Percentiles rank a stretch among this genome's conserved stretches.
phyloP scores from a whole-genome alignment of 2,888 invertebrate genomes.

The Zaprionus bogoriensis region DNA sequence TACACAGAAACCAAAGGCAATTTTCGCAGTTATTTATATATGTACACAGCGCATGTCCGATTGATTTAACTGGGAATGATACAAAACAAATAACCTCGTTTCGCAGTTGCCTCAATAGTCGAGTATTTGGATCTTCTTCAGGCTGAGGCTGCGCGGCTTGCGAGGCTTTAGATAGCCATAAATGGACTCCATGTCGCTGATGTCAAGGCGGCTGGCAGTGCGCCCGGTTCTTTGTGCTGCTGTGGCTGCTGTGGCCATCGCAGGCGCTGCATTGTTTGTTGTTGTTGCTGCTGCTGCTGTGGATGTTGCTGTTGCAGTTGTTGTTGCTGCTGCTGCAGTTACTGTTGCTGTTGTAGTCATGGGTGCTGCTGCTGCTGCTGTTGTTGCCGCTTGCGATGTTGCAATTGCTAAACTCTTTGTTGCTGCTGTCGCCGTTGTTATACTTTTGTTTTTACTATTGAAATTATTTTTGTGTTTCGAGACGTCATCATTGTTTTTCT shows the following conservation, averaged over 20 bases:
- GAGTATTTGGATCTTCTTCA: constrained; percentile 82
- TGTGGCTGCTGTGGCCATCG: constrained; percentile 24
- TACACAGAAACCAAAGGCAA: constrained; percentile 24
- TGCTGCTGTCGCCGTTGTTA: constrained; percentile 51
- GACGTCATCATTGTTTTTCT: constrained; percentile 61
- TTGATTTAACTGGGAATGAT: not conserved
- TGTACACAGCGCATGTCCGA: constrained; percentile 45
- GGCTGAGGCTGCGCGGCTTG: constrained; percentile 81
- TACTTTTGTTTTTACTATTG: constrained; percentile 68
- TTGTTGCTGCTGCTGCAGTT: constrained; percentile 28
- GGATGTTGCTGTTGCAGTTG: constrained; percentile 18
- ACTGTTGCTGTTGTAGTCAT: constrained; percentile 19
- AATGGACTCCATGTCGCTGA: constrained; percentile 83
- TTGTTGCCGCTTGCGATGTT: constrained; percentile 31
- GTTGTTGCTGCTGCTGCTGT: constrained; percentile 32
- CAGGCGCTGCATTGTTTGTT: constrained; percentile 53
- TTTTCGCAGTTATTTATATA: constrained; percentile 31
- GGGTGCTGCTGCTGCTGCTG: constrained; percentile 21
- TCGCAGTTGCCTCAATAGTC: constrained; percentile 72
- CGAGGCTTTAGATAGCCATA: constrained; percentile 83
- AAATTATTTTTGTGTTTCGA: constrained; percentile 66
- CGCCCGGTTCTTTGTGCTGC: constrained; percentile 66
- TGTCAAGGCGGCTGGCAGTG: constrained; percentile 79
- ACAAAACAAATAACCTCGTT: constrained; percentile 42
- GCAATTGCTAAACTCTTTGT: constrained; percentile 37